These are phyloP conservation scores for Climacteris rufus DNA, from an alignment of 2,113 vertebrate genomes.

Conservation along the genomic window DNA sequence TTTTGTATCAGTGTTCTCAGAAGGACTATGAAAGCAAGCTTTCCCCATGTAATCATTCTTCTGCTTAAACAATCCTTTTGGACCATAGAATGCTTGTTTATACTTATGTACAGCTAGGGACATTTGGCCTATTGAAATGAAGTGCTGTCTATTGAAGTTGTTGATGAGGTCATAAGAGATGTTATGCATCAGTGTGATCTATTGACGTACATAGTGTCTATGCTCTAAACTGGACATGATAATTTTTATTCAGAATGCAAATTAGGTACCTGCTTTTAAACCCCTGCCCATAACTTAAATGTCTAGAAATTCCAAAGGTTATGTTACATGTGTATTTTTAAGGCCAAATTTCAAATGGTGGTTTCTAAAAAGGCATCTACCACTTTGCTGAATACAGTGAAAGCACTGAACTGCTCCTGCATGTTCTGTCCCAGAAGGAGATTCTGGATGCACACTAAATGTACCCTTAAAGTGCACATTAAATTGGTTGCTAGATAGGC, in stretches of 20 bases:
- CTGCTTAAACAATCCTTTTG: not conserved
- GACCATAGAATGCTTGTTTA: not conserved
- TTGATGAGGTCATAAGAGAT: not conserved
- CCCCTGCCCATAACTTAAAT: not conserved
- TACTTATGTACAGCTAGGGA: not conserved
- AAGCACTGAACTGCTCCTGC: not conserved
- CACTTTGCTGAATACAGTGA: not conserved
- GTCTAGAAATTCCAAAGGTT: conserved; percentile 18
- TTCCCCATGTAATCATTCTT: not conserved
- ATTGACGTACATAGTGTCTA: not conserved
- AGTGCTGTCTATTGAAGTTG: not conserved
- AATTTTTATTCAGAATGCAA: not conserved
- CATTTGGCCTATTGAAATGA: not conserved
- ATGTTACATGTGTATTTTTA: not conserved
- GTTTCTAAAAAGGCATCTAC: not conserved
- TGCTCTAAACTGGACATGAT: not conserved
- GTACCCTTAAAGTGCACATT: not conserved
- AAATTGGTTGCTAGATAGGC: not conserved
- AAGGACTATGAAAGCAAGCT: not conserved
- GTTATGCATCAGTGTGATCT: not conserved
- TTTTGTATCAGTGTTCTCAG: conserved; percentile 8
- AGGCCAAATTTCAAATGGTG: not conserved
- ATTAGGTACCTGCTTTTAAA: not conserved
- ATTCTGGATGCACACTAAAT: not conserved
- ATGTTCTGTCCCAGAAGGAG: not conserved